Conservation (phyloP, 2,113 vertebrate species). For the Egretta garzetta region DNA sequence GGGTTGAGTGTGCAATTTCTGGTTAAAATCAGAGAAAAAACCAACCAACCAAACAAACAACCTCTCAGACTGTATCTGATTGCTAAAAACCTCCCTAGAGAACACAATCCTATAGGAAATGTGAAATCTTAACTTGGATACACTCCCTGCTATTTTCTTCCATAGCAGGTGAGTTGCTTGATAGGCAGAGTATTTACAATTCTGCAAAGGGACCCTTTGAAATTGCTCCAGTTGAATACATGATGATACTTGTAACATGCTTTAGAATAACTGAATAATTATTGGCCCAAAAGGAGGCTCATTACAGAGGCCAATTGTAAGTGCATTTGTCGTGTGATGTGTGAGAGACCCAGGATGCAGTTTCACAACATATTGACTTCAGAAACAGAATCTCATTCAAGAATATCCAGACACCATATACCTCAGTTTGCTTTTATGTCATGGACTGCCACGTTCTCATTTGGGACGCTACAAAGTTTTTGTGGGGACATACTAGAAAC, state of each 20-base stretch:
- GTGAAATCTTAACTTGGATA: background rate
- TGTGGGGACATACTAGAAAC: background rate
- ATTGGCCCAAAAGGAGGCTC: background rate
- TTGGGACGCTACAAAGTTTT: background rate
- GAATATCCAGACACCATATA: background rate
- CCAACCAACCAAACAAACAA: background rate
- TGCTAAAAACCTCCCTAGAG: background rate
- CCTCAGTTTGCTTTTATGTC: background rate
- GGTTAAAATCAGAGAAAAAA: background rate
- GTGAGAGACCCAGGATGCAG: background rate
- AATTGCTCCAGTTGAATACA: background rate
- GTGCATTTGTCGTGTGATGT: background rate
- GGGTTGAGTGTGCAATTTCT: background rate
- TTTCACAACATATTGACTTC: background rate
- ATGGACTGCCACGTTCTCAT: background rate
- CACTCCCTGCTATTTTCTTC: background rate
- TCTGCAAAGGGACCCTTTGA: background rate
- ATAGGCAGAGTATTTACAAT: conserved; percentile 7
- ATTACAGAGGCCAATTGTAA: background rate
- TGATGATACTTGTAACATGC: background rate
- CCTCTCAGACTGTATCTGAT: background rate
- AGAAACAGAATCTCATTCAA: background rate
- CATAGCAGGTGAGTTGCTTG: background rate
- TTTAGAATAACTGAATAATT: background rate
- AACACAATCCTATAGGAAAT: background rate